Evolutionary conservation across 2,888 invertebrate species (phyloP), one percentile per base, ranked within the genome.

Genomic region (Diarsia mendica): DNA sequence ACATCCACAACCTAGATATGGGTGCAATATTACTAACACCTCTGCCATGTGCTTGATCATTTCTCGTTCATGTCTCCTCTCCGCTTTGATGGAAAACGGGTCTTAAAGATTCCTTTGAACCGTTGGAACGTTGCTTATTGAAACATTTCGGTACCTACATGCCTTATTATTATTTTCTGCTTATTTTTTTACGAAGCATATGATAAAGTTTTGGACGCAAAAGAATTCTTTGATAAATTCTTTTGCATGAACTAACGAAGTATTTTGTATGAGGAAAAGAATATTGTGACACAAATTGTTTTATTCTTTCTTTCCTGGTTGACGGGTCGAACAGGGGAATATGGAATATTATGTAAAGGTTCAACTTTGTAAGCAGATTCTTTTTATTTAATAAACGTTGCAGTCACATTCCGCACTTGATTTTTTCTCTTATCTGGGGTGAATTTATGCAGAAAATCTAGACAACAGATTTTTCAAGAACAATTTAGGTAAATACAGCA

Each of bases 181-280:
- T 77, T 68, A 82, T 71, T 51, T 79, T 69, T 77, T 85, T 75
- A 75, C 48, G 75, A 80, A 13, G n/a, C n/a, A 65, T 80, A 84
- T 80, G 72, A 80, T 80, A 74, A 77, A 70, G 58, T 72, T 72
- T 73, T 75, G 58, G 44, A 81, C 44, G 69, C 67, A 71, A 77
- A 83, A 68, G 70, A 84, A 86, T 84, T 69, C 69, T 18, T 69
- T 67, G 55, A 53, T 53, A 77, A 61, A 67, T 84, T 79, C 51
- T 75, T 79, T 70, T 77, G 67, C 63, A 65, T 44, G 55, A 74
- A 73, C 60, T 67, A 61, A 61, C 55, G 13, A 63, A 71, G 63
- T 67, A 60, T 65, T 83, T 71, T 48, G 65, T 72, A 61, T 48
- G 23, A 61, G 67, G 46, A 60, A 72, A 46, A 9, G 39, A 80